Conservation (phyloP, 2,888 invertebrate species). For the Acrocera orbiculus region DNA sequence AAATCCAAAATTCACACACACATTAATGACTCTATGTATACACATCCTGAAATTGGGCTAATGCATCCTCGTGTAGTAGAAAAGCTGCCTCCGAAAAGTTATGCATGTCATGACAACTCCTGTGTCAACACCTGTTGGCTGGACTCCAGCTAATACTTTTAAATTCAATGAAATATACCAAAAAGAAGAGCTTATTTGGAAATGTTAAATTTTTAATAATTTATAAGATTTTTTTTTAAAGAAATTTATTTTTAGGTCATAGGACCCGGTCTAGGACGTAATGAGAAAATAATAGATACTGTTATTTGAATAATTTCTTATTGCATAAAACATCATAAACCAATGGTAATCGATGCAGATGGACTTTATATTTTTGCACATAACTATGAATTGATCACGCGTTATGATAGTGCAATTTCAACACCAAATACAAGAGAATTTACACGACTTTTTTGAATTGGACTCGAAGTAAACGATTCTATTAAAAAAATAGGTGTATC, state of each 20-base stretch:
- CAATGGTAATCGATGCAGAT: conserved; percentile 66
- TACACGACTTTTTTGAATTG: conserved; percentile 47
- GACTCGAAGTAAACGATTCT: conserved; percentile 31
- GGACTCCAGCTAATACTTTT: no score
- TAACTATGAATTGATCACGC: conserved; percentile 39
- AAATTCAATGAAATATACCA: no score
- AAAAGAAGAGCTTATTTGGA: no score
- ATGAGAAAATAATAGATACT: conserved; percentile 40
- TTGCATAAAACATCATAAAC: conserved; percentile 46
- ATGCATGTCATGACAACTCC: no score
- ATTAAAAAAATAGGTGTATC: conserved; percentile 37
- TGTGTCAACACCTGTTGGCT: no score
- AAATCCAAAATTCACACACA: no score
- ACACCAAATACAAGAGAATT: conserved; percentile 85
- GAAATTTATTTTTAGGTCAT: conserved; percentile 19
- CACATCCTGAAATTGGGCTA: no score
- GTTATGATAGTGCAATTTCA: conserved; percentile 46
- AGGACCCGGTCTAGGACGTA: conserved; percentile 73
- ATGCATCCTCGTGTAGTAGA: no score
- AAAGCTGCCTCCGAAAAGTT: no score
- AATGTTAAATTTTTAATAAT: no score
- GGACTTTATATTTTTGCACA: conserved; percentile 46
- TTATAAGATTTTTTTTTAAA: neutral
- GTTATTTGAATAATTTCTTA: conserved; percentile 45
- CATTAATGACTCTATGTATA: no score